Base-by-base conservation (phyloP, 2,113 vertebrate species). In the Crypturellus undulatus region DNA sequence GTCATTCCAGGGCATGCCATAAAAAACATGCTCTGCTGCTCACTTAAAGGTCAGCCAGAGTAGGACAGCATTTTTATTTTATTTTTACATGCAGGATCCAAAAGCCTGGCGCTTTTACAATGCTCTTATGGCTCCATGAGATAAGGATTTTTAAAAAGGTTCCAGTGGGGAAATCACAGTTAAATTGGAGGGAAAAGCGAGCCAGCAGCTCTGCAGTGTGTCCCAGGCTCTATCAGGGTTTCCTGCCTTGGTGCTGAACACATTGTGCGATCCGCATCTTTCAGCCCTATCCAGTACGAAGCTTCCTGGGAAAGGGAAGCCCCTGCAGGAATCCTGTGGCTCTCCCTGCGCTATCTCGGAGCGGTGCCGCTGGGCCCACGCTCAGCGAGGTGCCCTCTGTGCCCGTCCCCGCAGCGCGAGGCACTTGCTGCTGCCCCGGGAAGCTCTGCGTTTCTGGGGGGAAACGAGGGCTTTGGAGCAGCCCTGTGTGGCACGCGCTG, bases 131-230 rank as follows among this genome's bases (percentile, higher is more conserved):
- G 73, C 63, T 90, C 83, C 28, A 26, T 6, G 30, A 92, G 93
- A 95, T 97, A 93, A 81, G 79, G 11, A 13, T 64, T 65, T 72
- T 59, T 70, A 13, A 64, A 80, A 65, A 25, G n/a, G 40, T 45
- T 93, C 81, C 65, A 77, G 54, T 60, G 90, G 86, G 82, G 90
- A 79, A 89, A 89, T 52, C 89, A 78, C 91, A 94, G 73, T 67
- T 83, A 90, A 95, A 92, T 49, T 68, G 63, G 79, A 94, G 60
- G 70, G 80, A 90, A 80, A 87, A 82, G 59, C 8, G 1, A 71
- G 88, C 77, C 86, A 91, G 88, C 42, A 91, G 80, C 65, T 76
- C 92, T 95, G 92, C 93, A 95, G 91, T 76, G 96, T 81, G 70
- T 93, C 93, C 92, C 83, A 72, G 81, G 59, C 84, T 94, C 93